These are phyloP conservation scores for Boloria selene DNA, from an alignment of 2,888 invertebrate genomes.

Conservation along the genomic window DNA sequence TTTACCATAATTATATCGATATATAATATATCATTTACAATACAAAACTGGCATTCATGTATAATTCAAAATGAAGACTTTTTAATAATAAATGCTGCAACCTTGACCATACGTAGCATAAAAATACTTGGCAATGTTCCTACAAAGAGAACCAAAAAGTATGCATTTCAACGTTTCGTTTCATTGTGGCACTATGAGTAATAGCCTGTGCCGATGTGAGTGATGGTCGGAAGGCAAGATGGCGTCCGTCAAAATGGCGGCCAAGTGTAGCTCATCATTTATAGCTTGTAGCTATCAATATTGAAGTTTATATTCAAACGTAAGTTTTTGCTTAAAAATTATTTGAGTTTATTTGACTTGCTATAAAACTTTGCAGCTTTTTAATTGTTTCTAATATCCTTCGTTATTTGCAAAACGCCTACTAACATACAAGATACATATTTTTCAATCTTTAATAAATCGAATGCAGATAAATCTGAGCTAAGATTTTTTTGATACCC, in stretches of 20 bases:
- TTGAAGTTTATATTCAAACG: neutral
- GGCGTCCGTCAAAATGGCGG: constrained; percentile 44
- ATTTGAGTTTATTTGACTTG: neutral
- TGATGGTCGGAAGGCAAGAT: constrained; percentile 50
- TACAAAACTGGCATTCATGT: neutral
- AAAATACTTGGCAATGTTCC: constrained; percentile 25
- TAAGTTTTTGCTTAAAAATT: neutral
- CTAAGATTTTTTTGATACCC: too few relatives aligned
- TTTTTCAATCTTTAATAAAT: too few relatives aligned
- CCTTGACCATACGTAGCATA: constrained; percentile 22
- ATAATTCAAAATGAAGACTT: neutral
- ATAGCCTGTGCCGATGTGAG: constrained; percentile 46
- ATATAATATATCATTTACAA: neutral
- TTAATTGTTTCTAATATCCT: too few relatives aligned
- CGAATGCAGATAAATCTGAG: too few relatives aligned
- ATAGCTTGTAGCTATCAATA: neutral
- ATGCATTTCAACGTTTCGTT: constrained; percentile 20
- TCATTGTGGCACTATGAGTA: constrained; percentile 46
- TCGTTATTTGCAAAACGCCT: too few relatives aligned
- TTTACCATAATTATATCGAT: too few relatives aligned
- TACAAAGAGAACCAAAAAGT: constrained; percentile 25
- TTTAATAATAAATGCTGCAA: constrained; percentile 2
- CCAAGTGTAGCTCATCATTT: constrained; percentile 23
- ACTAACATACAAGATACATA: too few relatives aligned
- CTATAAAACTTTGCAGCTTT: too few relatives aligned